Evolutionary conservation across 2,888 invertebrate genomes (phyloP), one percentile per base, ranked within the genome.

Genomic region (Willowsia nigromaculata): DNA sequence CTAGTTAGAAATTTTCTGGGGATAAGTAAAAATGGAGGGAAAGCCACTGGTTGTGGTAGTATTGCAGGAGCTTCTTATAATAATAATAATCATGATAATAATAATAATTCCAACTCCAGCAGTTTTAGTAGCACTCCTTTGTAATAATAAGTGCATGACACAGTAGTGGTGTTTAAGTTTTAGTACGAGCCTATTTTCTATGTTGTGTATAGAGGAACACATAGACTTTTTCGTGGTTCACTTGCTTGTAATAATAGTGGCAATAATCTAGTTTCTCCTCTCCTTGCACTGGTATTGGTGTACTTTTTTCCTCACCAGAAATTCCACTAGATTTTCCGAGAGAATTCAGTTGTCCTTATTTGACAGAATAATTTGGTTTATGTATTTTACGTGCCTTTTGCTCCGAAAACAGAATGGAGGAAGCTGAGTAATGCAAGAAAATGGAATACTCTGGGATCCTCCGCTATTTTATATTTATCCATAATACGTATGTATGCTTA

Each of bases 291-390:
- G 53, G 18, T 9, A 33, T 47, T n/a, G 30, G 4, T 74, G 13
- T 50, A 65, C 53, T 53, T n/a, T 56, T 53, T 86, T 68, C 33
- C 59, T 78, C 27, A 40, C 53, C 50, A 13, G 80, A 81, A 81
- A 86, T 86, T 86, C 81, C 80, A 86, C 71, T 71, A 86, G 86
- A 81, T 86, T 86, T 86, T 81, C 81, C 71, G 30, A 56, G 68
- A 81, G 86, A 86, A 86, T 86, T 86, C 81, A 81, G 86, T 81
- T 86, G 86, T 86, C 80, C 86, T 56, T 86, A 78, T 86, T 86
- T 86, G 86, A 86, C 86, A 86, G 86, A 86, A 86, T 86, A 86
- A 86, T 86, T 86, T 86, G 86, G 86, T 86, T 86, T 86, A 86
- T 86, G 86, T 53, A 86, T 81, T 80, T 86, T 86, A 86, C 86